Conservation (phyloP, 2,113 vertebrate species). For the Chloebia gouldiae region DNA sequence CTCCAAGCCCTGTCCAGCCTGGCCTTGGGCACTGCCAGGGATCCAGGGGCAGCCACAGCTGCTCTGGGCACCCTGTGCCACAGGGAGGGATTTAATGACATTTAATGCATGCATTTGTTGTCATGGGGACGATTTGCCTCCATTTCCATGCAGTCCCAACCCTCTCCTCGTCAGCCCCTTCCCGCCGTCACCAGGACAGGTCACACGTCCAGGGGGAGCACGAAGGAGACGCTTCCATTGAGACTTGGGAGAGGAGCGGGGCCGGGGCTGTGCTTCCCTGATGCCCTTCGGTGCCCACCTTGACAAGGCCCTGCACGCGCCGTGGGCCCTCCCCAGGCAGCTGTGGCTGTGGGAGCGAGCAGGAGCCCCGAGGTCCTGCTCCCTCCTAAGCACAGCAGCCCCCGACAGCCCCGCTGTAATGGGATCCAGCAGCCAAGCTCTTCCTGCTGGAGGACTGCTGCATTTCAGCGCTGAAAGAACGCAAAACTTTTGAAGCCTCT, state of each 20-base stretch:
- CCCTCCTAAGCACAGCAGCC: neutral
- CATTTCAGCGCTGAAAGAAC: conserved; percentile 54
- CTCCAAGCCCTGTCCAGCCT: rapidly evolving
- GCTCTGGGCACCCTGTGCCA: neutral
- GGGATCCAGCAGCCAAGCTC: conserved; percentile 53
- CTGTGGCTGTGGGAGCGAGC: neutral
- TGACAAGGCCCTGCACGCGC: neutral
- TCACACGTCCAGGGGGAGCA: rapidly evolving
- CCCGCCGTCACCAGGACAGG: rapidly evolving
- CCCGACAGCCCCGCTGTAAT: conserved; percentile 4
- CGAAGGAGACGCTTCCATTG: rapidly evolving
- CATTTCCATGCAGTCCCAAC: neutral
- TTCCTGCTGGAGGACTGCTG: conserved; percentile 10
- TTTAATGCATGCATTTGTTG: neutral
- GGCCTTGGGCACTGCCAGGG: neutral
- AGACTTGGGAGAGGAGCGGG: neutral
- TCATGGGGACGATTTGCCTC: neutral
- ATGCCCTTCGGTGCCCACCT: rapidly evolving
- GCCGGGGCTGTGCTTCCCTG: neutral
- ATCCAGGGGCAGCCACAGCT: neutral
- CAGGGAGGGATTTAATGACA: no score
- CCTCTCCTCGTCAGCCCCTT: neutral
- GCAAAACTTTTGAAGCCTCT: conserved; percentile 48
- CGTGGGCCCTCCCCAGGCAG: neutral
- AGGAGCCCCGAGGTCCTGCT: neutral